These are phyloP conservation scores for Eulimnadia texana DNA, from an alignment of 1,140 invertebrate genomes.

Conservation along the genomic window DNA sequence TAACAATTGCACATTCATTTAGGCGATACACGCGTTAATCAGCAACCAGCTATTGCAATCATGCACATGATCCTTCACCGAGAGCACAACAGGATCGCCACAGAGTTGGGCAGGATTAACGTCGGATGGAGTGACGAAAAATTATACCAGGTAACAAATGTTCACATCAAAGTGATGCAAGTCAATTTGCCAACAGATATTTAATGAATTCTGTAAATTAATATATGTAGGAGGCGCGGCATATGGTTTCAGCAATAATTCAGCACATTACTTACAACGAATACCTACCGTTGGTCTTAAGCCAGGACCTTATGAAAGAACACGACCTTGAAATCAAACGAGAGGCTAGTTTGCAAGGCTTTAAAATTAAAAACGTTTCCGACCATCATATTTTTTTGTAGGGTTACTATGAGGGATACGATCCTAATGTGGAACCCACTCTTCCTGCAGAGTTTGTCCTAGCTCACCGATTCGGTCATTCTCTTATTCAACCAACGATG, in stretches of 20 bases:
- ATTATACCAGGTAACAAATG: slow-evolving; percentile 32
- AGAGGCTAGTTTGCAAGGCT: too few species aligned
- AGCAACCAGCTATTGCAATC: slow-evolving; percentile 47
- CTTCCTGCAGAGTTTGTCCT: slow-evolving; percentile 29
- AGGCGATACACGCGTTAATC: slow-evolving; percentile 39
- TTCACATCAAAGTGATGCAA: neutral
- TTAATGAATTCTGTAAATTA: neutral
- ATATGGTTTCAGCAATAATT: slow-evolving; percentile 35
- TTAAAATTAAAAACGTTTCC: too few species aligned
- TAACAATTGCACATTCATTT: slow-evolving; percentile 13
- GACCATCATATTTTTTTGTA: slow-evolving; percentile 21
- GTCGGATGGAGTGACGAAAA: slow-evolving; percentile 39
- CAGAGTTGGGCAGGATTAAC: slow-evolving; percentile 30
- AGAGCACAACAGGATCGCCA: slow-evolving; percentile 36
- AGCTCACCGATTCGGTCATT: slow-evolving; percentile 41
- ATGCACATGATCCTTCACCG: slow-evolving; percentile 33
- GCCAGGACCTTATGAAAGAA: slow-evolving; percentile 31
- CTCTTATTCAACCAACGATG: slow-evolving; percentile 32
- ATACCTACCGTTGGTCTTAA: slow-evolving; percentile 39
- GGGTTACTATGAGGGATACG: slow-evolving; percentile 34
- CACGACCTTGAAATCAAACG: slow-evolving; percentile 23
- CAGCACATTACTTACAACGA: slow-evolving; percentile 43
- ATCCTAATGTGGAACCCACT: slow-evolving; percentile 23
- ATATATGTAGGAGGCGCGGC: slow-evolving; percentile 32
- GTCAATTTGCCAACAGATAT: neutral